These are phyloP conservation scores for Forbesichthys agassizii DNA, from an alignment of 2,113 vertebrate genomes.

Conservation along the genomic window DNA sequence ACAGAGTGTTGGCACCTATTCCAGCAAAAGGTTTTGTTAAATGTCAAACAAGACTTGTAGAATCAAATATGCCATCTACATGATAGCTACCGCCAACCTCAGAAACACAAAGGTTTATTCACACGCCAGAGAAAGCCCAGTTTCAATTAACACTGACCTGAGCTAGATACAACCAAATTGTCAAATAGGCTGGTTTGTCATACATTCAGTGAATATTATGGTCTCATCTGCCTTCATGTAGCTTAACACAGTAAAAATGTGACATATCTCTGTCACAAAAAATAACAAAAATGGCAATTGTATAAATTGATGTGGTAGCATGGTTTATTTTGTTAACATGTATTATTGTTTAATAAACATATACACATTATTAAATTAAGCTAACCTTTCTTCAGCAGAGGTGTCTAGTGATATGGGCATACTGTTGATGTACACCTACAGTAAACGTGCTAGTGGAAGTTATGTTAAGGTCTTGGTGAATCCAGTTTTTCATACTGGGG, in stretches of 20 bases:
- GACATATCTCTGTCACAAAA: not conserved
- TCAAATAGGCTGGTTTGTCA: slow-evolving; percentile 30
- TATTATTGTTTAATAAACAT: not conserved
- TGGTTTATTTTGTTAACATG: not conserved
- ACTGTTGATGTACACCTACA: not conserved
- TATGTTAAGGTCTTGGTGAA: not conserved
- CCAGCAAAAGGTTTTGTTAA: slow-evolving; percentile 7
- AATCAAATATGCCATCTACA: slow-evolving; percentile 31
- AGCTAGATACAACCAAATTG: not conserved
- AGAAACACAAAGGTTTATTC: slow-evolving; percentile 54
- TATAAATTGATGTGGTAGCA: not conserved
- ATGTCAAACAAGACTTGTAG: slow-evolving; percentile 30
- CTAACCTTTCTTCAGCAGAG: not conserved
- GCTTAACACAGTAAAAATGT: not conserved
- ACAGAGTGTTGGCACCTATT: slow-evolving; percentile 37
- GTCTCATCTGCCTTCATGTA: not conserved
- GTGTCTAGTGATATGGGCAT: not conserved
- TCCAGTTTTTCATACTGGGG: not conserved
- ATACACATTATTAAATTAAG: slow-evolving; percentile 6
- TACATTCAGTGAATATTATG: slow-evolving; percentile 28
- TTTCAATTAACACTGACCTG: slow-evolving; percentile 8
- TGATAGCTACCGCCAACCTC: slow-evolving; percentile 12
- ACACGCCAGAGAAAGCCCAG: slow-evolving; percentile 39
- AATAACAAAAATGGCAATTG: not conserved
- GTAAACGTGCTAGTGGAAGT: not conserved